Base-by-base conservation (phyloP, 2,888 invertebrate genomes). In the Matsumyia berberina region DNA sequence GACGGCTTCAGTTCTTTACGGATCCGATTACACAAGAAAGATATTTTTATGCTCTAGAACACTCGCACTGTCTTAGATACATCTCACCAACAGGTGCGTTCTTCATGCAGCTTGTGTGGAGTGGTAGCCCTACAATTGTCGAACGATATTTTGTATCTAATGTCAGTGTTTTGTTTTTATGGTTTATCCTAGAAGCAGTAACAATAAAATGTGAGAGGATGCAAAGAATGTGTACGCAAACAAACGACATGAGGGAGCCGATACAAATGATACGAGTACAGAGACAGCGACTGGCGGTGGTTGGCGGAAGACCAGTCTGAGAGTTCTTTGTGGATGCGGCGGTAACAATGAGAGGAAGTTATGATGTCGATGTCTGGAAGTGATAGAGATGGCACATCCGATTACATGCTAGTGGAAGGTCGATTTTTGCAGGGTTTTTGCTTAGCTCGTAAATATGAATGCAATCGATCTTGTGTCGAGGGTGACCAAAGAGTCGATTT, bases 81-180 rank as follows among this genome's bases (percentile, higher is more conserved):
- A 19, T 15, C 24, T 24, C 24, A 24, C 31, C 58, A 76, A 29
- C 81, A 76, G 42, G 81, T 76, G 69, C 49, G 55, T 15, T 39
- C 6, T 46, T 8, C 44, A 0, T 44, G 67, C 35, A 5, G 4
- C 29, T 33, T n/a, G 12, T 39, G 29, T 12, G 46, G 8, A 42
- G 51, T 55, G n/a, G 44, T 62, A 62, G 33, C 67, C 44, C 55
- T 57, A 37, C 51, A 29, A 31, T 44, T 29, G 42, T 33, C 15
- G 66, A 49, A 64, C 37, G 55, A 76, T 80, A 74, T 69, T 85
- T 74, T 64, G 85, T 85, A 79, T 85, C 85, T 85, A 80, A 85
- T 85, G 74, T 62, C 46, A 31, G 66, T 53, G 17, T 44, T 58
- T 58, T 15, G 37, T 64, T 37, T 72, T 66, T 73, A 74, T 85